Conservation (phyloP, 2,888 invertebrate genomes). For the Leptinotarsa juncta region DNA sequence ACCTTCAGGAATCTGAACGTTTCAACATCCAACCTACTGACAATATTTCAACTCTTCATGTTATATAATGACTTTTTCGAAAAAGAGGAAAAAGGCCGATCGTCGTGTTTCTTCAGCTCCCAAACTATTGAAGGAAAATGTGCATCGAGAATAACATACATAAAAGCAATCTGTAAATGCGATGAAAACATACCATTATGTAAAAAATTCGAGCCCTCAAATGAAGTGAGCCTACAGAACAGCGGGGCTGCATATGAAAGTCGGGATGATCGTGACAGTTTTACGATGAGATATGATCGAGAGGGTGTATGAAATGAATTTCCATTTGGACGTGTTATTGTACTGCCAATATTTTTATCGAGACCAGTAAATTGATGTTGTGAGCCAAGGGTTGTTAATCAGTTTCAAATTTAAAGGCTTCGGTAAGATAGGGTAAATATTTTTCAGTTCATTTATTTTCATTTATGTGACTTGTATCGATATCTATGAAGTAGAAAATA, state of each 20-base stretch:
- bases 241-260: slow-evolving; percentile 37
- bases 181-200: slow-evolving; percentile 2
- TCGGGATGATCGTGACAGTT: slow-evolving; percentile 39
- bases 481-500: too few species aligned
- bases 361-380: not conserved
- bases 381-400: too few species aligned
- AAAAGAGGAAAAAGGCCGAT: too few species aligned
- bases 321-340: slow-evolving; percentile 47
- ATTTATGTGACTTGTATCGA: too few species aligned
- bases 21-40: too few species aligned
- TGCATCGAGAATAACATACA: not conserved
- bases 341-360: slow-evolving; percentile 42
- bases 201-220: slow-evolving; percentile 30
- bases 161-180: not conserved
- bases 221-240: slow-evolving; percentile 41
- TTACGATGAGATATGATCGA: slow-evolving; percentile 46
- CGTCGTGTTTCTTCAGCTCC: too few species aligned
- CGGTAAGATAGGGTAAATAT: too few species aligned
- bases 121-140: not conserved
- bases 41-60: too few species aligned
- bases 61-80: too few species aligned
- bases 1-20: too few species aligned
- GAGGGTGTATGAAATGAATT: slow-evolving; percentile 40
- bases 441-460: too few species aligned
- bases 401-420: too few species aligned